Base-by-base conservation (phyloP, 64 coral and sea anemone species). In the Montipora foliosa region DNA sequence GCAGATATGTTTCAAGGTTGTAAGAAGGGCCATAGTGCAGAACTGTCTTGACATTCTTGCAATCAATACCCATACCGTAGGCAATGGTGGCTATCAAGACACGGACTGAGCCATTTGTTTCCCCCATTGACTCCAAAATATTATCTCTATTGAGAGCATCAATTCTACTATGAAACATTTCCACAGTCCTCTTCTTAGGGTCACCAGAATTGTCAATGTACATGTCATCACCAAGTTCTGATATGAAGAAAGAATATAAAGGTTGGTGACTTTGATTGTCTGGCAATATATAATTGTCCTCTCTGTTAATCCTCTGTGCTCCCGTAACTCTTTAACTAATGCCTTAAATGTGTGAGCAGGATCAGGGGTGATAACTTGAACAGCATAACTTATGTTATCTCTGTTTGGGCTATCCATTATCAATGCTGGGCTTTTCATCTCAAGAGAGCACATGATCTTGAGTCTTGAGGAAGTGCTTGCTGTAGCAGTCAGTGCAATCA, bases 121-220 rank as follows among this genome's bases (percentile, higher is more conserved):
- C 52, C 5, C 17, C 49, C 44, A 84, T 47, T 67, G 90, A 84
- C 37, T 92, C 8, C 3, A 92, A 51, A 67, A 90, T 90, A 16
- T 90, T 4, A 49, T 92, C 79, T 76, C 49, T 59, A 24, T 93
- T 93, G 4, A 67, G 64, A 0, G 80, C 83, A 87, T 93, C 83
- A 79, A 87, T 87, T 13, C 91, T 93, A 24, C 75, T 79, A 47
- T 93, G 83, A 14, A 87, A 93, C 91, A 87, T 80, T 93, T 92
- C 80, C n/a, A 84, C 90, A 11, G 64, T 61, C 6, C 79, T 84
- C 16, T 84, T 84, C 29, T 57, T 92, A 13, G 80, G 90, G 49
- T 84, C 80, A 73, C 62, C 2, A 19, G 79, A 74, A 59, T 90
- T 24, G 55, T 72, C 89, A 17, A 16, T 11, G 19, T 17, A 90